These are phyloP conservation scores for Suillia variegata DNA, from an alignment of 2,888 invertebrate genomes.

Conservation along the genomic window DNA sequence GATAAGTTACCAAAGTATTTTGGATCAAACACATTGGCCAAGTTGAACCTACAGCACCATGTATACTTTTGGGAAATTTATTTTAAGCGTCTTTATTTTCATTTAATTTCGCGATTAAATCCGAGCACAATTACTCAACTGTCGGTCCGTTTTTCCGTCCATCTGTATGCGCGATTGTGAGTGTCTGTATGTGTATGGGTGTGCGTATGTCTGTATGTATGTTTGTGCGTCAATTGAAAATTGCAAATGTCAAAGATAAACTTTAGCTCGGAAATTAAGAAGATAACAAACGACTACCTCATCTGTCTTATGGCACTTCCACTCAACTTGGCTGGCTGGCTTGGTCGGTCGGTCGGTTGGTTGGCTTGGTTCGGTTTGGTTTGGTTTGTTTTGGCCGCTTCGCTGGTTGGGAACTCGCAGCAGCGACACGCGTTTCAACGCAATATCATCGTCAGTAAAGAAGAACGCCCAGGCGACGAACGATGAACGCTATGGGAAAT, in stretches of 20 bases:
- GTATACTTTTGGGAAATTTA: too few species aligned
- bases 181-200: neutral
- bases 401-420: neutral
- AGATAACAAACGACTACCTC: conserved; percentile 26
- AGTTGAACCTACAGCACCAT: too few species aligned
- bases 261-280: conserved; percentile 20
- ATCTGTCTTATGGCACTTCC: conserved; percentile 16
- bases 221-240: neutral
- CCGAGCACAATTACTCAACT: neutral
- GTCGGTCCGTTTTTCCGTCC: neutral
- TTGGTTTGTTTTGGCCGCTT: neutral
- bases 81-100: too few species aligned
- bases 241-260: conserved; percentile 15
- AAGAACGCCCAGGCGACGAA: conserved; percentile 11
- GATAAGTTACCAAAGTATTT: too few species aligned
- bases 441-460: conserved; percentile 9
- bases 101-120: neutral
- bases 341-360: too few species aligned
- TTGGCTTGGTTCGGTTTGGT: too few species aligned
- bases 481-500: conserved; percentile 10
- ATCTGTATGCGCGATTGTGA: neutral
- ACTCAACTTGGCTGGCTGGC: neutral
- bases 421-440: neutral
- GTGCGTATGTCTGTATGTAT: neutral
- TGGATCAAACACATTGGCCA: too few species aligned